Percentiles rank a stretch among this genome's conserved stretches.
Conservation (phyloP, 2,888 invertebrate genomes). For the Norana najaformis region DNA sequence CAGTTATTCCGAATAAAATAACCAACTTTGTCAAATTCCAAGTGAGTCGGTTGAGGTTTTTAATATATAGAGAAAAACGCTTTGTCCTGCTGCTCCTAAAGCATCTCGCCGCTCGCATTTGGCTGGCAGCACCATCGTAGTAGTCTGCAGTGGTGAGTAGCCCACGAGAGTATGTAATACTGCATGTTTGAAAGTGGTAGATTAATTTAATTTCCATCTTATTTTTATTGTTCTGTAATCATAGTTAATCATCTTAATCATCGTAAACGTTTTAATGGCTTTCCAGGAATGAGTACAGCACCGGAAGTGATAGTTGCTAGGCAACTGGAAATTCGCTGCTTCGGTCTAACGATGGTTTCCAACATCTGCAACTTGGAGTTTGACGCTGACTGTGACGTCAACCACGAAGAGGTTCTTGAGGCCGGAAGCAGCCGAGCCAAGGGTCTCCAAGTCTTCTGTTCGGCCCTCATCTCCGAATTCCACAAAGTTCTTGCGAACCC, state of each 20-base stretch:
- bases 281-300: conserved; percentile 74
- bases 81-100: too few species aligned
- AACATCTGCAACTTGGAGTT: conserved; percentile 84
- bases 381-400: conserved; percentile 74
- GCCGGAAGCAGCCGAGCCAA: conserved; percentile 54
- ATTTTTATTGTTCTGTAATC: background rate
- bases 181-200: background rate
- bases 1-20: too few species aligned
- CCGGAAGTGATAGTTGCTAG: conserved; percentile 86
- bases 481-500: background rate
- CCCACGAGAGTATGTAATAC: too few species aligned
- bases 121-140: background rate
- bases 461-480: background rate
- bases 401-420: conserved; percentile 80
- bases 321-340: conserved; percentile 76
- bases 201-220: background rate
- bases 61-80: background rate
- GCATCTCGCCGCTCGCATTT: background rate
- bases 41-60: too few species aligned
- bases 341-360: conserved; percentile 91
- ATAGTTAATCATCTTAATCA: background rate
- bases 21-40: too few species aligned
- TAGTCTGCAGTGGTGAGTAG: background rate
- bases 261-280: background rate
- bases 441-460: conserved; percentile 47